Percentiles rank a stretch among this genome's conserved stretches.
Conservation (phyloP, 2,113 vertebrate genomes). For the Ceratotherium simum region DNA sequence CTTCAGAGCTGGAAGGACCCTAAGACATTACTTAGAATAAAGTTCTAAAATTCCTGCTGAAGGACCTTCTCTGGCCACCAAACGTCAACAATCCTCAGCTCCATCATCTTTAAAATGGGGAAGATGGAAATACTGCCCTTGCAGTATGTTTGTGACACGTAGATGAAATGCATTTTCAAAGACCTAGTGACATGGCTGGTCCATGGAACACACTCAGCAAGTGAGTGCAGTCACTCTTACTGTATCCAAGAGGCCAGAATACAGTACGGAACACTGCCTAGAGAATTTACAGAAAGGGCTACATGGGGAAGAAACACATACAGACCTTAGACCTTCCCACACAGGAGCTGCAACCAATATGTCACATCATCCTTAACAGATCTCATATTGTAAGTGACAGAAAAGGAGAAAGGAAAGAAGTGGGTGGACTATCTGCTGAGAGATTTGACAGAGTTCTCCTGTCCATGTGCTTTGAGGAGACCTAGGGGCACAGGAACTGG, state of each 20-base stretch:
- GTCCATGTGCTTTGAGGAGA: fast-evolving
- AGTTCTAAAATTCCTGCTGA: fast-evolving
- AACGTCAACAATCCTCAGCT: background rate
- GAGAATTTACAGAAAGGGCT: too few relatives aligned
- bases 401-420: background rate
- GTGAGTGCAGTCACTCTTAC: too few relatives aligned
- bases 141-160: too few relatives aligned
- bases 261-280: too few relatives aligned
- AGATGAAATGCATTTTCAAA: background rate
- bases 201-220: background rate
- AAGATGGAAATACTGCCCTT: too few relatives aligned
- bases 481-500: background rate
- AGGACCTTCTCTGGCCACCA: fast-evolving
- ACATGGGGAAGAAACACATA: fast-evolving
- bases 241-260: background rate
- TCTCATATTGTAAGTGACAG: too few relatives aligned
- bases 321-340: background rate
- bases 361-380: background rate
- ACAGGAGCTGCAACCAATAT: background rate
- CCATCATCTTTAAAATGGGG: background rate
- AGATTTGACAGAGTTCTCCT: background rate
- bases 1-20: background rate
- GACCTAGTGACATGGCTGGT: background rate
- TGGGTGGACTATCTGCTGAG: fast-evolving
- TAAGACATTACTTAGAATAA: background rate